Conservation (phyloP, 2,113 vertebrate genomes). For the Rhabdornis inornatus region DNA sequence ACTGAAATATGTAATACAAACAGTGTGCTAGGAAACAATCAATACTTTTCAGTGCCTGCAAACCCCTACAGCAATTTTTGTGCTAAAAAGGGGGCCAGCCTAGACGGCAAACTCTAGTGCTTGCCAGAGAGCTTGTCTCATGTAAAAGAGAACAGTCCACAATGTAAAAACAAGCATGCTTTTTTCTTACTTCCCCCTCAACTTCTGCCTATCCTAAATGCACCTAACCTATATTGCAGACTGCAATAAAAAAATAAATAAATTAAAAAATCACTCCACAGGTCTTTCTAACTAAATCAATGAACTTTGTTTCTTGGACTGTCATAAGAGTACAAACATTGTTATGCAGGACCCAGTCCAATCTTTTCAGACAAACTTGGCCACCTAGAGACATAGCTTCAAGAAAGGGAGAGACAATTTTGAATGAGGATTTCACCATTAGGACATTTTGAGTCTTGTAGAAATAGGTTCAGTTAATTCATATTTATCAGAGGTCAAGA, state of each 20-base stretch:
- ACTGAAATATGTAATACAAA: conserved; percentile 14
- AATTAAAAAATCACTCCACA: not conserved
- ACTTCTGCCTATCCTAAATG: not conserved
- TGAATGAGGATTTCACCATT: not conserved
- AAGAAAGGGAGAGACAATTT: not conserved
- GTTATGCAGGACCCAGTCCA: not conserved
- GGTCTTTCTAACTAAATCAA: not conserved
- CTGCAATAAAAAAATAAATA: not conserved
- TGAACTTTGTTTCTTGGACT: not conserved
- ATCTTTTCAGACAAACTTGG: not conserved
- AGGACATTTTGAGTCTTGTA: not conserved
- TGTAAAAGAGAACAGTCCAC: not conserved
- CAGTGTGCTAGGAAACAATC: not conserved
- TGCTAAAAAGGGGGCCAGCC: not conserved
- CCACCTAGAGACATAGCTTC: not conserved
- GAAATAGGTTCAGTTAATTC: not conserved
- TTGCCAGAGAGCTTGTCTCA: not conserved
- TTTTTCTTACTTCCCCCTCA: not conserved
- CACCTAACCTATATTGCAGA: not conserved
- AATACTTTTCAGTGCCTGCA: not conserved
- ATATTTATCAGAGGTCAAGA: conserved; percentile 22
- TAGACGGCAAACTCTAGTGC: not conserved
- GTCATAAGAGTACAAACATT: not conserved
- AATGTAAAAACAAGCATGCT: not conserved
- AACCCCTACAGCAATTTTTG: conserved; percentile 2